Base-by-base conservation (phyloP, 2,113 vertebrate genomes). In the Phalacrocorax carbo region DNA sequence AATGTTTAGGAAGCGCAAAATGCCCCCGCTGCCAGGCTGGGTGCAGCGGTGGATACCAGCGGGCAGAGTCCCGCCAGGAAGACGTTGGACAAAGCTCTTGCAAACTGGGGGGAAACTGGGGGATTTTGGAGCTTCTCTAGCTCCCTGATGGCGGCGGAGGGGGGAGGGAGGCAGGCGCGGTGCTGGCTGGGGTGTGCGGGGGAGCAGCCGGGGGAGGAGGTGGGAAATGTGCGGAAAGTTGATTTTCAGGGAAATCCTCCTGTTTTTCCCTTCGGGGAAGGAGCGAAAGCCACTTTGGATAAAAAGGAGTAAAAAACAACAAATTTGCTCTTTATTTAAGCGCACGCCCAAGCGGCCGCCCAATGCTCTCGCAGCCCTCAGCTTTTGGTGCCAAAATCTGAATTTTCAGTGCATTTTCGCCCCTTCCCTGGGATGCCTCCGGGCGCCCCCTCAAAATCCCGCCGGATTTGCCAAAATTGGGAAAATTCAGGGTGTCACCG, bases 311-410 rank as follows among this genome's bases (percentile, higher is more conserved):
- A 11, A 34, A 40, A 40, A 51, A 15, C 16, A 5, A 4, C 18
- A 19, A 38, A 6, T 51, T 23, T 32, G 46, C 18, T 23, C 7
- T 32, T 26, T 51, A 11, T 20, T 15, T 40, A 26, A 79, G 36
- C 4, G 7, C 20, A 2, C 48, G 7, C 2, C 27, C 5, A 4
- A 62, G 55, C 8, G 14, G 9, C 29, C 1, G 11, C 32, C 5
- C 1, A 11, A 36, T 1, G 15, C 38, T 23, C 68, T 11, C 7
- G 1, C 2, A 2, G 46, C 20, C 19, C 30, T 16, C 40, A 6
- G 4, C 16, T 78, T 51, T 19, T 8, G n/a, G 26, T 23, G 57
- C 20, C 15, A 5, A 42, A 60, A 42, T 13, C 23, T 14, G 55
- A 34, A 29, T 18, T 61, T 51, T 12, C 3, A 1, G 19, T 30